A percentile compares a stretch with the other conserved stretches of the same genome.
phyloP scores from a whole-genome alignment of 2,888 invertebrate genomes.

The Clostera curtula region DNA sequence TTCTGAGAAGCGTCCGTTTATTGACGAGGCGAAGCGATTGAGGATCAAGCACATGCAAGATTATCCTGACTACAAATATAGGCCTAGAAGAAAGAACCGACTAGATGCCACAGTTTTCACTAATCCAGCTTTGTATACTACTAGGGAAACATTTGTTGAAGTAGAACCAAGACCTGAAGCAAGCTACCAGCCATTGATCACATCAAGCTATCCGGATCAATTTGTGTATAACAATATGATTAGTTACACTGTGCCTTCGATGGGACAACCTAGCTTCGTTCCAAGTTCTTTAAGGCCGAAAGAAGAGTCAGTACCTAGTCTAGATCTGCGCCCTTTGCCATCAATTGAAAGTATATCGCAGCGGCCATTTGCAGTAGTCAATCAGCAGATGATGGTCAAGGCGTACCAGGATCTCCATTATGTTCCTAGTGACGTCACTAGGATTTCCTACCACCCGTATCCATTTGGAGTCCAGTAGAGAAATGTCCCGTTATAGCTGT shows the following conservation, averaged over 20 bases:
- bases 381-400: constrained; percentile 70
- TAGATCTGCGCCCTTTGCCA: constrained; percentile 58
- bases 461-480: constrained; percentile 62
- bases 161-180: constrained; percentile 52
- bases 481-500: neutral
- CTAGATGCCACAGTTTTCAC: constrained; percentile 47
- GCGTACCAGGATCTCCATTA: constrained; percentile 66
- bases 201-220: constrained; percentile 57
- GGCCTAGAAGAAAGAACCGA: constrained; percentile 78
- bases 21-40: constrained; percentile 89
- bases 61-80: constrained; percentile 82
- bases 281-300: constrained; percentile 48
- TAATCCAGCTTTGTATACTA: constrained; percentile 41
- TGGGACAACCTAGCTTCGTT: constrained; percentile 47
- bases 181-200: constrained; percentile 46
- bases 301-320: constrained; percentile 45
- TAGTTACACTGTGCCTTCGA: constrained; percentile 51
- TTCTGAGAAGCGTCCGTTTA: constrained; percentile 87
- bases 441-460: constrained; percentile 65
- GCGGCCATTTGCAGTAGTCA: constrained; percentile 59
- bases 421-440: constrained; percentile 56
- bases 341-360: constrained; percentile 69
- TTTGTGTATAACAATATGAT: constrained; percentile 65
- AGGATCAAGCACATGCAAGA: constrained; percentile 83
- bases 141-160: constrained; percentile 50